Evolutionary conservation across 2,797 vertebrate species (phyloP).

Genomic region (Halcyon chelicuti): DNA sequence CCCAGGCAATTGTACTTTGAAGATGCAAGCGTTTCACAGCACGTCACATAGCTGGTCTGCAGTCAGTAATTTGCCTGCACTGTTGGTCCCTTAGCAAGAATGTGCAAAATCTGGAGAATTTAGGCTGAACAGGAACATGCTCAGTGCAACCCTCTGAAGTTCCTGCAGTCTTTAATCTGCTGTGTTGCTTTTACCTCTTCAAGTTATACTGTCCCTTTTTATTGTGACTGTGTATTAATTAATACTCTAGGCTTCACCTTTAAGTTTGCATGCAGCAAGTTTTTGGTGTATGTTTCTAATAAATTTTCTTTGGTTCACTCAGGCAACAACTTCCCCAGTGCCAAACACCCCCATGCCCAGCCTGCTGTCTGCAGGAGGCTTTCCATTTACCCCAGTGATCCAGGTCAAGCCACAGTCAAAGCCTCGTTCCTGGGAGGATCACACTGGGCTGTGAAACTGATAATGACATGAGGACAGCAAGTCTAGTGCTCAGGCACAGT

Average conservation of each 20-base stretch:
- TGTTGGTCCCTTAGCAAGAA: neutral
- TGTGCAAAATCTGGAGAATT: neutral
- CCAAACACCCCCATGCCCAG: neutral
- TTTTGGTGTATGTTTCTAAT: slow-evolving; percentile 10
- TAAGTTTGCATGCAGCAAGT: neutral
- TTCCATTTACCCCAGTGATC: neutral
- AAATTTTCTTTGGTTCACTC: neutral
- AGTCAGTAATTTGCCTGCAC: neutral
- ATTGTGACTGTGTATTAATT: neutral
- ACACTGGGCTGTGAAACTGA: neutral
- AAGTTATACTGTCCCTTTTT: neutral
- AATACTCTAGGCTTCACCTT: neutral
- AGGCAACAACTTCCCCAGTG: neutral
- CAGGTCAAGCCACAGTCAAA: slow-evolving; percentile 21
- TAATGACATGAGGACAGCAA: neutral
- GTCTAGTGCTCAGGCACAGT: neutral
- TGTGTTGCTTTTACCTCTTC: neutral
- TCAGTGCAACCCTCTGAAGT: neutral
- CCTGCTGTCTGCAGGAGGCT: neutral
- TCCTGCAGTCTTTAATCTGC: neutral
- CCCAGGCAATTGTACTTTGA: neutral
- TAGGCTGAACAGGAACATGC: neutral
- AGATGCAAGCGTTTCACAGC: neutral
- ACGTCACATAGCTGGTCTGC: neutral
- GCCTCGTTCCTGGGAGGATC: neutral